Base-by-base conservation (phyloP, 2,797 vertebrate species). In the Apogon hyalosoma region DNA sequence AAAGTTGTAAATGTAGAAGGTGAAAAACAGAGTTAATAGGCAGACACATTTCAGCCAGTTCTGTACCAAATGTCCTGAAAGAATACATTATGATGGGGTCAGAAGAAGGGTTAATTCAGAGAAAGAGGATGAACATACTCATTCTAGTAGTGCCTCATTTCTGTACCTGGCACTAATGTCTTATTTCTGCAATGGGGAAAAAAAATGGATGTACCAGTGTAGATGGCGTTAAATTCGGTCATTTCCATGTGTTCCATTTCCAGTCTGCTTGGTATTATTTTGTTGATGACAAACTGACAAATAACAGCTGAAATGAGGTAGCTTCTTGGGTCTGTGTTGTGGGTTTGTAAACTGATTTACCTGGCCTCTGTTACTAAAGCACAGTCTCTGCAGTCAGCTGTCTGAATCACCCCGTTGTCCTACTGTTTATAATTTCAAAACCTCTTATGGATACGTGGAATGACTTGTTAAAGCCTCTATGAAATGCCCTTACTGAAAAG, bases 131-230 rank as follows among this genome's bases (percentile, higher is more conserved):
- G 41, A 75, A 64, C 46, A 74, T 24, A 18, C 28, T 79, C 59
- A 59, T 76, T 64, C 55, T 59, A 41, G 58, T 56, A 0, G 58
- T 56, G 16, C 12, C 41, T 62, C 41, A 21, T 43, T 46, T 63
- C 15, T 15, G 36, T n/a, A 15, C 19, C 47, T 69, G 49, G 69
- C 54, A 48, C 64, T 41, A 59, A 58, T 15, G 61, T 69, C 69
- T 86, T 81, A 83, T 87, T 79, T 78, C 57, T 19, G 38, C 2
- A 38, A 65, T 65, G 57, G 65, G 73, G 73, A 78, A 71, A 77
- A 77, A 87, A 78, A 55, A 54, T 21, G 60, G 67, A 18, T 21
- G 68, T 57, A 55, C 42, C 48, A 16, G 47, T 67, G 9, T 40
- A 77, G 62, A 78, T 74, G 65, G 62, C 58, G 52, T 64, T 65